phyloP scores from a whole-genome alignment of 1,140 invertebrate genomes.

The Musca vetustissima region DNA sequence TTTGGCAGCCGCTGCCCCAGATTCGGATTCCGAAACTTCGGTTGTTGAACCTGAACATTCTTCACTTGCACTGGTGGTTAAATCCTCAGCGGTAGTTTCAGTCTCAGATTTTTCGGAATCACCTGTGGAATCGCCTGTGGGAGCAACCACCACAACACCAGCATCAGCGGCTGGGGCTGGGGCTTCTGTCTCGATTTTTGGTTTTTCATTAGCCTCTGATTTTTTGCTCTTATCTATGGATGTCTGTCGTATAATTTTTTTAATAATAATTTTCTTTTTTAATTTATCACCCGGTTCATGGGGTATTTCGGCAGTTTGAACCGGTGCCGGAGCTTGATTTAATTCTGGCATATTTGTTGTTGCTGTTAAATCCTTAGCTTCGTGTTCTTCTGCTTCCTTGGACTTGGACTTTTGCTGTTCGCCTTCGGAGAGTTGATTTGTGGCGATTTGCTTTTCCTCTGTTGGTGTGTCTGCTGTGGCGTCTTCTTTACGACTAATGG shows the following conservation, averaged over 20 bases:
- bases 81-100: neutral
- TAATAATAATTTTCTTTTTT: slow-evolving; percentile 36
- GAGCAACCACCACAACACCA: too few species aligned
- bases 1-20: neutral
- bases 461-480: neutral
- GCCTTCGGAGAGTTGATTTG: neutral
- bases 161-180: neutral
- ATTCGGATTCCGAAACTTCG: slow-evolving; percentile 15
- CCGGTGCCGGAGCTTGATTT: slow-evolving; percentile 45
- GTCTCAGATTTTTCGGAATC: neutral
- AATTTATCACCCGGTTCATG: neutral
- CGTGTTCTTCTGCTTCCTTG: too few species aligned
- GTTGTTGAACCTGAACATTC: neutral
- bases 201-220: slow-evolving; percentile 17
- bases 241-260: slow-evolving; percentile 35
- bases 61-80: neutral
- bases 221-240: slow-evolving; percentile 26
- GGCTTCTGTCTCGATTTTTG: neutral
- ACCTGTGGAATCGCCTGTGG: neutral
- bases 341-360: slow-evolving; percentile 43
- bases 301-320: slow-evolving; percentile 38
- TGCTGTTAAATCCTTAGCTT: too few species aligned
- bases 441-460: neutral
- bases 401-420: neutral
- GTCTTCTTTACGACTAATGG: slow-evolving; percentile 34